A percentile compares a stretch with the other conserved stretches of the same genome.
Conservation (phyloP, 2,888 invertebrate species). For the Synergus umbraculus region DNA sequence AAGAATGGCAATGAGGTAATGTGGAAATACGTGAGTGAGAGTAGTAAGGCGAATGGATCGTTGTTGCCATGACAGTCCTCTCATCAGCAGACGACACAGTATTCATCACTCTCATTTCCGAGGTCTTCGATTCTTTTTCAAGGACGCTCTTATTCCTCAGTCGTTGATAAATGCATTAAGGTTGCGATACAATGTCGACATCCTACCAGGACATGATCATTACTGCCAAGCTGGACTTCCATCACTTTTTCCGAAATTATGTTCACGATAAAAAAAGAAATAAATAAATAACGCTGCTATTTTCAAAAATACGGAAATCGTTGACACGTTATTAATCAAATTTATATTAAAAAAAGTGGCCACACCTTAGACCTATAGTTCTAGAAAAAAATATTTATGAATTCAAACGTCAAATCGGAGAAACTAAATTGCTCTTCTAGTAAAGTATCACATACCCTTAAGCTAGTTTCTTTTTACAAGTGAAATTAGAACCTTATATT, state of each 20-base stretch:
- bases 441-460: no score
- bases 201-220: background rate
- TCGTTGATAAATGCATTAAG: constrained; percentile 46
- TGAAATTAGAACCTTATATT: background rate
- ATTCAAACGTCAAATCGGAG: no score
- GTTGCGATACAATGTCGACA: constrained; percentile 37
- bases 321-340: no score
- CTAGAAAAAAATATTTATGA: no score
- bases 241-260: background rate
- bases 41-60: constrained; percentile 58
- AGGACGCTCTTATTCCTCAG: constrained; percentile 42
- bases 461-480: background rate
- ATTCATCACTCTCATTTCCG: constrained; percentile 50
- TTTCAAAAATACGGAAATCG: background rate
- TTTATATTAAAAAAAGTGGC: no score
- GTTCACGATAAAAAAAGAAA: background rate
- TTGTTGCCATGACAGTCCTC: constrained; percentile 64
- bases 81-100: constrained; percentile 50
- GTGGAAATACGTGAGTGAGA: constrained; percentile 45
- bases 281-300: background rate
- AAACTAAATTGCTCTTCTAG: no score
- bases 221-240: background rate
- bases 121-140: constrained; percentile 50
- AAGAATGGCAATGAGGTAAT: constrained; percentile 1
- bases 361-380: no score